Conservation (phyloP, 2,888 invertebrate species). For the Gymnosoma rotundatum region DNA sequence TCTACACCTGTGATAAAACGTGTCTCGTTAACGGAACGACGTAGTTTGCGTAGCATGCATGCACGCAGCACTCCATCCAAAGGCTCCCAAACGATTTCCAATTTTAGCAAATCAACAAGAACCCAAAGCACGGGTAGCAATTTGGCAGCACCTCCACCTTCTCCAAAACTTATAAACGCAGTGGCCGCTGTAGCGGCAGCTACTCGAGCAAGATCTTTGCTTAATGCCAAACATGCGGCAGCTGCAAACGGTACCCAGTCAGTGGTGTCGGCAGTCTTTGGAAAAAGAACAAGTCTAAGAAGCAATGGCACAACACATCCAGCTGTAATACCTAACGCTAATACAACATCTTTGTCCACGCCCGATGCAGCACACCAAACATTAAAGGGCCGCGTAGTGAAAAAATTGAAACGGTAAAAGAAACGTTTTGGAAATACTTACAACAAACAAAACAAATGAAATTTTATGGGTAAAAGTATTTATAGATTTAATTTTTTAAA, state of each 20-base stretch:
- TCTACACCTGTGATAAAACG: constrained; percentile 69
- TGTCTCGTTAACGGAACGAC: constrained; percentile 66
- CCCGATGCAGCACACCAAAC: constrained; percentile 56
- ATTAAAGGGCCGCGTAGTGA: constrained; percentile 63
- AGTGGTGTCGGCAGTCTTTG: constrained; percentile 71
- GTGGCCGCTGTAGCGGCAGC: constrained; percentile 74
- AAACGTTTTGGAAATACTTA: background rate
- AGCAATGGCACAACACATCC: constrained; percentile 44
- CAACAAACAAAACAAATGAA: background rate
- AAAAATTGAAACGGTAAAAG: constrained; percentile 63
- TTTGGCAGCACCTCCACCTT: constrained; percentile 76
- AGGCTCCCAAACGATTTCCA: constrained; percentile 66
- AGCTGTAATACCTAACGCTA: constrained; percentile 64
- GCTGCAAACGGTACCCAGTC: constrained; percentile 58
- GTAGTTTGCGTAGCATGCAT: constrained; percentile 69
- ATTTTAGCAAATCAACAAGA: constrained; percentile 75
- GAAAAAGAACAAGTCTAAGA: constrained; percentile 73
- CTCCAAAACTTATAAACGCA: constrained; percentile 77
- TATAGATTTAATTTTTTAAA: background rate
- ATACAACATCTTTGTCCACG: background rate
- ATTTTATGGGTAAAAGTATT: background rate
- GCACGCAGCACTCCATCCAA: constrained; percentile 60
- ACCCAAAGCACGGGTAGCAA: constrained; percentile 74
- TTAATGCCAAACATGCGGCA: constrained; percentile 67
- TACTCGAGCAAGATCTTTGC: constrained; percentile 71